Evolutionary conservation across 2,888 invertebrate species (phyloP), one percentile per base, ranked within the genome.

Genomic region (Anticlea derivata): DNA sequence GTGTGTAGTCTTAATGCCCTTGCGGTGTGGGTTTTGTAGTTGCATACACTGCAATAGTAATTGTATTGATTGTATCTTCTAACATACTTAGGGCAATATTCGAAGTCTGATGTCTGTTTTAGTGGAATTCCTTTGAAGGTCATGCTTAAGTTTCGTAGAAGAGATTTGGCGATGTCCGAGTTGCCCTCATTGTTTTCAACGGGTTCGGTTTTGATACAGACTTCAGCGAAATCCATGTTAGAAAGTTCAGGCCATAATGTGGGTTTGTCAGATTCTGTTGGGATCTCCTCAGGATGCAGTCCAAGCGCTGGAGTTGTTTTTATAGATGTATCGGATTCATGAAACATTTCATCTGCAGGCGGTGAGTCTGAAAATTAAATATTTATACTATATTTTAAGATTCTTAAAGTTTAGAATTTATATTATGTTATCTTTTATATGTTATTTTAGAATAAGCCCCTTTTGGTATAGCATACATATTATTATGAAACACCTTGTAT

Each of bases 1-100:
- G 2, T 7, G 17, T 52, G 52, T 1, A 1, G 7, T 5, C 12
- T 31, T 4, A 52, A 24, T 0, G 34, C 39, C n/a, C 29, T 27
- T 1, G 23, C n/a, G 0, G 30, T 17, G 1, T 20, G 24, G n/a
- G 43, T 31, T 8, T 37, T 41, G 10, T 46, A 41, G 1, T 31
- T 24, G 5, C 46, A 51, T 10, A n/a, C 2, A 7, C 13, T 17
- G 1, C 41, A 46, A n/a, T 2, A 34, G 20, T 37, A 41, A 0
- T 12, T 22, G 2, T 6, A 11, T 1, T 7, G 6, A 5, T 29
- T 35, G n/a, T n/a, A n/a, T n/a, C n/a, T n/a, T n/a, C n/a, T 7
- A 8, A 0, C 3, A 7, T 2, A 10, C 1, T 50, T 27, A 2
- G 17, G 31, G 2, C 3, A 1, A n/a, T 30, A 30, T 20, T 37